Evolutionary conservation across 1,140 invertebrate genomes (phyloP).

Genomic region (Musca vetustissima): DNA sequence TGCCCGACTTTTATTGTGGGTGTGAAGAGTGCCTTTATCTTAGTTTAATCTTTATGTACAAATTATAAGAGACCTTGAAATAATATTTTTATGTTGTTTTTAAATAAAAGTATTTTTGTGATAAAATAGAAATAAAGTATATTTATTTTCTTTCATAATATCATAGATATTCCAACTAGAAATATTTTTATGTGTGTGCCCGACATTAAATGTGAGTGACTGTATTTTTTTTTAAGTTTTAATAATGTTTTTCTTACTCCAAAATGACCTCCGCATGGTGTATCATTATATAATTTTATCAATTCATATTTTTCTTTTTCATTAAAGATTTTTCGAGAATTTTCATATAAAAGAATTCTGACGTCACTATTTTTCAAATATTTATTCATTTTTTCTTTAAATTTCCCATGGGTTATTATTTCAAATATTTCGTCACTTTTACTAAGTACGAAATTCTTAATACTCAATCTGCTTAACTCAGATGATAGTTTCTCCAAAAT

Average conservation of each 20-base stretch:
- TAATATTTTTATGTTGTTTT: too few relatives aligned
- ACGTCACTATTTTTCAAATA: neutral
- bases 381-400: neutral
- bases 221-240: slow-evolving; percentile 17
- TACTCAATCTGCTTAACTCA: neutral
- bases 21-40: too few relatives aligned
- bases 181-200: too few relatives aligned
- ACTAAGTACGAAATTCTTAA: neutral
- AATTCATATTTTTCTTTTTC: neutral
- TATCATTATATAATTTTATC: neutral
- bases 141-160: too few relatives aligned
- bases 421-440: slow-evolving; percentile 11
- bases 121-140: too few relatives aligned
- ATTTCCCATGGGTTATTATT: neutral
- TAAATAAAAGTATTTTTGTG: too few relatives aligned
- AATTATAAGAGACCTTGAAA: too few relatives aligned
- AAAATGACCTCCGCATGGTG: neutral
- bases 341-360: neutral
- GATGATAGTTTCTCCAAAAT: slow-evolving; percentile 12
- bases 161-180: too few relatives aligned
- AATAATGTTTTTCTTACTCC: neutral
- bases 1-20: too few relatives aligned
- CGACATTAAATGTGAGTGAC: too few relatives aligned
- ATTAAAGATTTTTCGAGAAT: neutral
- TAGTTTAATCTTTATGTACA: too few relatives aligned